These are phyloP conservation scores for Tokudaia tokunoshimensis DNA, from an alignment of 2,797 vertebrate species.

Conservation along the genomic window DNA sequence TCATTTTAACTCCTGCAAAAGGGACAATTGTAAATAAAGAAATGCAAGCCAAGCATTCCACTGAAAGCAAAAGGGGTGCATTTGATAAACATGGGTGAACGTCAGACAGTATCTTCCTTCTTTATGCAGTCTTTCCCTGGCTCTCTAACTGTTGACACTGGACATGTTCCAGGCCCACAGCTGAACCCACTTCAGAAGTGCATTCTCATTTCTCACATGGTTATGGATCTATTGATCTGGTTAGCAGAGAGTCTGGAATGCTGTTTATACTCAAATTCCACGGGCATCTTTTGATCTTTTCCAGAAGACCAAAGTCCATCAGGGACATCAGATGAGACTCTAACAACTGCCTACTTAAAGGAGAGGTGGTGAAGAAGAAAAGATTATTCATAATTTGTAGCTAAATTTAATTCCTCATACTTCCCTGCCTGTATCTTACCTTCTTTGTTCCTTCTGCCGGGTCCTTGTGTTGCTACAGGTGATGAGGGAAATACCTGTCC, in stretches of 20 bases:
- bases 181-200: background rate
- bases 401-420: background rate
- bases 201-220: background rate
- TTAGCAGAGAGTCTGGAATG: background rate
- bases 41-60: slow-evolving; percentile 5
- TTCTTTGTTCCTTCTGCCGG: background rate
- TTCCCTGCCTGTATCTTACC: background rate
- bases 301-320: slow-evolving; percentile 39
- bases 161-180: slow-evolving; percentile 44
- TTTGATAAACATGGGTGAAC: background rate
- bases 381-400: slow-evolving; percentile 6
- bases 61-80: background rate
- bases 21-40: background rate
- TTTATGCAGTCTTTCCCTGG: background rate
- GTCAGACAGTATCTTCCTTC: background rate
- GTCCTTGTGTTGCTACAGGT: background rate
- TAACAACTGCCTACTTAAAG: background rate
- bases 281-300: slow-evolving; percentile 38
- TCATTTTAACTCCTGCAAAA: background rate
- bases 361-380: background rate
- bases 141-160: slow-evolving; percentile 6
- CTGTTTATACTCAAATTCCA: slow-evolving; percentile 40
- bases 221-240: slow-evolving; percentile 40
- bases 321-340: background rate
- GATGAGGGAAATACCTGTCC: background rate